Evolutionary conservation across 2,888 invertebrate genomes (phyloP).

Genomic region (Gymnocheta viridis): DNA sequence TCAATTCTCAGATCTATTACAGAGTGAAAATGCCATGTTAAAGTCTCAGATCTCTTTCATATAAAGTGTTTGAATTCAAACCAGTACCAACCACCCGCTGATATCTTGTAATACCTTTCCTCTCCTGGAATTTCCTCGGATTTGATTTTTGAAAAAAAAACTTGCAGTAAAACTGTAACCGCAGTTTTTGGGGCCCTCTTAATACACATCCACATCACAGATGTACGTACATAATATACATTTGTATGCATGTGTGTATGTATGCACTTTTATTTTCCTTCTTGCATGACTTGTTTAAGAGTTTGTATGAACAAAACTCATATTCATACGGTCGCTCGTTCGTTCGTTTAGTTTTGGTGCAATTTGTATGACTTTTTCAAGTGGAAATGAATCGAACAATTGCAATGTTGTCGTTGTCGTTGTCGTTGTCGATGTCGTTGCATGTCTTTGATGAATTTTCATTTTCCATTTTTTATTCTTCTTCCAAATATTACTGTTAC

Average conservation of each 20-base stretch:
- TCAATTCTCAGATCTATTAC: too few species aligned
- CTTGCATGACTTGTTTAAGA: neutral
- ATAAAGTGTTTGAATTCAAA: too few species aligned
- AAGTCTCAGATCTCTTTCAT: too few species aligned
- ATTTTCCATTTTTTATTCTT: neutral
- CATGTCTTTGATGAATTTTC: conserved; percentile 33
- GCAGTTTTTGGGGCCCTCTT: too few species aligned
- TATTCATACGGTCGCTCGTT: neutral
- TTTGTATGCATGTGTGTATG: too few species aligned
- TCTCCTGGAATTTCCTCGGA: too few species aligned
- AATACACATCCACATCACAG: too few species aligned
- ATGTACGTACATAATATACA: too few species aligned
- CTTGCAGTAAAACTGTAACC: too few species aligned
- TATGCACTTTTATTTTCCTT: neutral
- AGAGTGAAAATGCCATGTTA: neutral
- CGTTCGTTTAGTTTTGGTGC: neutral
- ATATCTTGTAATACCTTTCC: too few species aligned
- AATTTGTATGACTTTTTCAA: conserved; percentile 74
- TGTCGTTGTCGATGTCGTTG: conserved; percentile 52
- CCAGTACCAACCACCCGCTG: too few species aligned
- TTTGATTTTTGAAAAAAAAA: too few species aligned
- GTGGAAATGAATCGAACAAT: conserved; percentile 80
- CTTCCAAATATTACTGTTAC: conserved; percentile 6
- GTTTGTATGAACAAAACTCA: neutral
- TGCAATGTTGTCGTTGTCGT: conserved; percentile 57